Base-by-base conservation (phyloP, 2,113 vertebrate genomes). In the Phaetusa simplex region DNA sequence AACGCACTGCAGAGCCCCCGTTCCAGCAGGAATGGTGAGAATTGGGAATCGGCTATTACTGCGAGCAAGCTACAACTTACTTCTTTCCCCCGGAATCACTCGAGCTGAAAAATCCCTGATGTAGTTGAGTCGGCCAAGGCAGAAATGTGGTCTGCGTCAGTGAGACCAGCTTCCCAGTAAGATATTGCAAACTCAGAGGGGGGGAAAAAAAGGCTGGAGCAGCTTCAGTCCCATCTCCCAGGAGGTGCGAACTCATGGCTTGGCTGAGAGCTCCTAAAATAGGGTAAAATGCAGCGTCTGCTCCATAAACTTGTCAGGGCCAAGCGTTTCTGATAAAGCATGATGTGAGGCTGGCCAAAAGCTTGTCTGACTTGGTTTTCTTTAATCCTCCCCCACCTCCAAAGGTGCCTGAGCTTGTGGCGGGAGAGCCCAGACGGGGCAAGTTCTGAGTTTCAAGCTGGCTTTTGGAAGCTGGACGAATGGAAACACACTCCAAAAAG, bases 1-100 rank as follows among this genome's bases (percentile, higher is more conserved):
- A 6, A 3, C 7, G 4, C 7, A 17, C 47, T 15, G 49, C 3
- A 13, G 38, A 36, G 69, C 40, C n/a, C 38, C 1, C 2, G 3
- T 34, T 12, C 14, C 17, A 56, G 55, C 40, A 30, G 8, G 30
- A 9, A 15, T 2, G 11, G n/a, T 8, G 34, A 21, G 19, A 27
- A 34, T 2, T 12, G 47, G 47, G 47, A 49, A 22, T 12, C 19
- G 16, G 6, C 27, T 66, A 10, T 29, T 42, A 34, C 66, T 26
- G 47, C 1, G 58, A 32, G 19, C 42, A 65, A 65, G 29, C 56
- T 26, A 19, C 59, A 83, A 10, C 43, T 6, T 32, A 6, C 32
- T 16, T 40, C 42, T 38, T 45, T 45, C 53, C 53, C 40, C n/a
- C 18, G 21, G 42, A 65, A 79, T 14, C 52, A 13, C 58, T 56